Evolutionary conservation across 2,888 invertebrate genomes (phyloP).

Genomic region (Lymantria monacha): DNA sequence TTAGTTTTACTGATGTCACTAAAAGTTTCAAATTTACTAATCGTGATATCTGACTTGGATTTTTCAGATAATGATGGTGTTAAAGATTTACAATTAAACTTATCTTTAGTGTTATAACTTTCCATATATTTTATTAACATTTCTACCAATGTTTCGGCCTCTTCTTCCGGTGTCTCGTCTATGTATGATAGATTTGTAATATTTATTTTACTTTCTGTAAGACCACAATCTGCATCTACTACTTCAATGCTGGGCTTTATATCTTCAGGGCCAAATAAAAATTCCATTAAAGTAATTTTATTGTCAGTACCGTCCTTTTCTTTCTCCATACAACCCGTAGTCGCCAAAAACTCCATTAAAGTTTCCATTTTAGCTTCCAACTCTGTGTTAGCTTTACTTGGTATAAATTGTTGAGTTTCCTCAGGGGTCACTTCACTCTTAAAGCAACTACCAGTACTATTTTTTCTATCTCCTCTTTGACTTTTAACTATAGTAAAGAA

Average conservation of each 20-base stretch:
- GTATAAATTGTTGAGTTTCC: slow-evolving; percentile 50
- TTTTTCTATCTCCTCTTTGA: slow-evolving; percentile 69
- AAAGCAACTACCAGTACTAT: slow-evolving; percentile 70
- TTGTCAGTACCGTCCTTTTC: slow-evolving; percentile 56
- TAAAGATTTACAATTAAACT: slow-evolving; percentile 52
- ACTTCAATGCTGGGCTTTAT: slow-evolving; percentile 59
- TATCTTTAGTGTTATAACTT: slow-evolving; percentile 57
- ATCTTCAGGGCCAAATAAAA: slow-evolving; percentile 69
- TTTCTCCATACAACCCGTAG: slow-evolving; percentile 68
- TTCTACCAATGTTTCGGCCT: slow-evolving; percentile 70
- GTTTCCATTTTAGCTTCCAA: slow-evolving; percentile 78
- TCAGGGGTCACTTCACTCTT: slow-evolving; percentile 65
- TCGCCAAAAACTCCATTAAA: slow-evolving; percentile 71
- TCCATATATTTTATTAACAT: slow-evolving; percentile 77
- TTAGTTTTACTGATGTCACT: slow-evolving; percentile 76
- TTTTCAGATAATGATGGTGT: slow-evolving; percentile 71
- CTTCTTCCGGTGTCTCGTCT: slow-evolving; percentile 73
- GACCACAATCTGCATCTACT: slow-evolving; percentile 47
- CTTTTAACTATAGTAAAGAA: slow-evolving; percentile 78
- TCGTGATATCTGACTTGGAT: slow-evolving; percentile 73
- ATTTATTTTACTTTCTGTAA: slow-evolving; percentile 67
- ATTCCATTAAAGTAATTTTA: slow-evolving; percentile 77
- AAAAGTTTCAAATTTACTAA: slow-evolving; percentile 69
- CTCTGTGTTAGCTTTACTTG: slow-evolving; percentile 63
- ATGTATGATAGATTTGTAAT: slow-evolving; percentile 68